These are phyloP conservation scores for Peromyscus leucopus DNA, from an alignment of 2,113 vertebrate genomes.

Conservation along the genomic window DNA sequence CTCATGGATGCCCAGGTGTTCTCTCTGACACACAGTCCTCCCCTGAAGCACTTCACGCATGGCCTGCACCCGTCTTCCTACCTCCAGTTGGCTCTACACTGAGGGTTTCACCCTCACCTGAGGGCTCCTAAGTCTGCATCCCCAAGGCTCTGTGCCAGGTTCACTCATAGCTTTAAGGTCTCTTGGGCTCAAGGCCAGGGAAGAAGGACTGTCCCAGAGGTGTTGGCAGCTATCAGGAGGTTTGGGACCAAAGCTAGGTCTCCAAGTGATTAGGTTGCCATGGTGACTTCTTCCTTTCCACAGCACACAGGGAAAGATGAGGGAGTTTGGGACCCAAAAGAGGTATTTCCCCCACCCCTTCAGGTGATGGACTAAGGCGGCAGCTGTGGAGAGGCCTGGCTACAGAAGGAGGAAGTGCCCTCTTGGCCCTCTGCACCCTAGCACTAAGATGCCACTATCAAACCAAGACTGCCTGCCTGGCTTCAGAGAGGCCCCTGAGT, in stretches of 20 bases:
- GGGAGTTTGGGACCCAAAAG: conserved; percentile 2
- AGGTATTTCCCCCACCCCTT: neutral
- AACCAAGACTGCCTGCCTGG: neutral
- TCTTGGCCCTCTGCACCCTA: neutral
- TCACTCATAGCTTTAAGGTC: neutral
- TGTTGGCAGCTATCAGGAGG: neutral
- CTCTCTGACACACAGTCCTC: neutral
- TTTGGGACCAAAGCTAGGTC: conserved; percentile 8
- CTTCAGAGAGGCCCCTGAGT: neutral
- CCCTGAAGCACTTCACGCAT: no score
- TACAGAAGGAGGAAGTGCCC: neutral
- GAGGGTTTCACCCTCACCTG: accelerated
- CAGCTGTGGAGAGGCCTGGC: neutral
- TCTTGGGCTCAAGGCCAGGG: neutral
- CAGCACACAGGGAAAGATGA: neutral
- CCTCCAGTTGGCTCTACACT: neutral
- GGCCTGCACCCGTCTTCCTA: neutral
- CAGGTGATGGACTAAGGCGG: neutral
- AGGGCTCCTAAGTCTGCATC: neutral
- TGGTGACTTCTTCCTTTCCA: conserved; percentile 25
- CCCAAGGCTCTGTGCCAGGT: neutral
- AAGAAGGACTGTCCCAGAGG: neutral
- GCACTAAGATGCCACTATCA: neutral
- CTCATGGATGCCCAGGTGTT: accelerated
- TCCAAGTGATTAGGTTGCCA: conserved; percentile 39